Evolutionary conservation across 2,888 invertebrate genomes (phyloP).

Genomic region (Philereme transversata): DNA sequence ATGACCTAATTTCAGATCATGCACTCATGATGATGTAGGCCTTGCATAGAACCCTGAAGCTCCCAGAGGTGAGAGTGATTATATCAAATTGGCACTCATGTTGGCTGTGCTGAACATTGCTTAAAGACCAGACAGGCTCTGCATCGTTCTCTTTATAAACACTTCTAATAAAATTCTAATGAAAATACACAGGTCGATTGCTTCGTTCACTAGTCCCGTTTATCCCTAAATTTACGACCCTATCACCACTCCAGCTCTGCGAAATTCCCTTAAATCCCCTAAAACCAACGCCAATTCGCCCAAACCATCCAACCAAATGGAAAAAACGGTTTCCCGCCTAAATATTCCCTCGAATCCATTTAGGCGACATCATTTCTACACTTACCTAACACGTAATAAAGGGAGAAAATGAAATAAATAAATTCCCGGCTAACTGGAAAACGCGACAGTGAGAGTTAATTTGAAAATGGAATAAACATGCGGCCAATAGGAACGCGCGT

Average conservation of each 20-base stretch:
- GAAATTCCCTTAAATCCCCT: constrained; percentile 17
- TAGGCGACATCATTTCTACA: constrained; percentile 40
- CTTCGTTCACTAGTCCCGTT: constrained; percentile 11
- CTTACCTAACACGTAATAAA: constrained; percentile 53
- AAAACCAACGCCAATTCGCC: constrained; percentile 30
- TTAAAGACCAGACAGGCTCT: too few relatives aligned
- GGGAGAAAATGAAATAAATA: constrained; percentile 58
- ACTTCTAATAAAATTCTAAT: too few relatives aligned
- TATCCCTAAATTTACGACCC: constrained; percentile 25
- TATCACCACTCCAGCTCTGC: constrained; percentile 16
- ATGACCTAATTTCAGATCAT: too few relatives aligned
- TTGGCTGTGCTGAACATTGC: too few relatives aligned
- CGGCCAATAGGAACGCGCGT: constrained; percentile 70
- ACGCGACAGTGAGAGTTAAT: constrained; percentile 79
- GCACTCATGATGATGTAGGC: too few relatives aligned
- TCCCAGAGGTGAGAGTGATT: too few relatives aligned
- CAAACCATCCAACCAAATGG: constrained; percentile 30
- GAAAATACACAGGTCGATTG: constrained; percentile 9
- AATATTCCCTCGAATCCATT: constrained; percentile 38
- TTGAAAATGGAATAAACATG: constrained; percentile 82
- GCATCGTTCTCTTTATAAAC: too few relatives aligned
- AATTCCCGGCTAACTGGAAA: constrained; percentile 41
- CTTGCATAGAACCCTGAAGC: too few relatives aligned
- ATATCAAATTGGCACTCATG: too few relatives aligned
- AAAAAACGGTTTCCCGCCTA: constrained; percentile 28